Conservation (phyloP, 2,113 vertebrate species). For the Ramphastos sulfuratus region DNA sequence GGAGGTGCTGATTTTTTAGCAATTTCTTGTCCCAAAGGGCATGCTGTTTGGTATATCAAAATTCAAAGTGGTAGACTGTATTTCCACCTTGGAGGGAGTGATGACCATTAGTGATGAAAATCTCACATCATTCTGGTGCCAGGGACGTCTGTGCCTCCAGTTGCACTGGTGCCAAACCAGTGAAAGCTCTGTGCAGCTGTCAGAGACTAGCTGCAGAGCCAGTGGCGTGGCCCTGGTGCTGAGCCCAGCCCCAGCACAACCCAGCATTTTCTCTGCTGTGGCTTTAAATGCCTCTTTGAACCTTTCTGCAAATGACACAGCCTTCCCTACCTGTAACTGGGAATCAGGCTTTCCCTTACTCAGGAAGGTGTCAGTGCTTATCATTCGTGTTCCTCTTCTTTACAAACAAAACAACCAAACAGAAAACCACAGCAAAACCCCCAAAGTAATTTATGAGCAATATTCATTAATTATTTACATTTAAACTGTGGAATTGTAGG, state of each 20-base stretch:
- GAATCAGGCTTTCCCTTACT: neutral
- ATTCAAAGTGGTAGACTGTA: neutral
- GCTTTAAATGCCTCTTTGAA: neutral
- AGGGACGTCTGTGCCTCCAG: rapidly evolving
- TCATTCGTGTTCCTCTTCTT: neutral
- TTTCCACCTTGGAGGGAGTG: neutral
- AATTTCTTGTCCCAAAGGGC: neutral
- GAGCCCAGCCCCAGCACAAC: neutral
- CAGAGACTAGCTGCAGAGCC: neutral
- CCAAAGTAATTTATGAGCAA: conserved; percentile 20
- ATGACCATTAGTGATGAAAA: neutral
- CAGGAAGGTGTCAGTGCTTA: neutral
- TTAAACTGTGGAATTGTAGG: neutral
- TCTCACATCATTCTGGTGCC: rapidly evolving
- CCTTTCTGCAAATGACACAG: neutral
- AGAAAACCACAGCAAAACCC: neutral
- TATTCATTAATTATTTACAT: conserved; percentile 25
- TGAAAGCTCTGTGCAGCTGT: neutral
- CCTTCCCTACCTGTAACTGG: neutral
- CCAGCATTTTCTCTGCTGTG: neutral
- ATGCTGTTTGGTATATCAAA: rapidly evolving
- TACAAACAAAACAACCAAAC: neutral
- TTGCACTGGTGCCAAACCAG: neutral
- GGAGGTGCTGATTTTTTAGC: neutral
- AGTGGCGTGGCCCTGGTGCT: neutral